These are phyloP conservation scores for Leptinotarsa peninsularis DNA, from an alignment of 2,888 invertebrate species.

Conservation along the genomic window DNA sequence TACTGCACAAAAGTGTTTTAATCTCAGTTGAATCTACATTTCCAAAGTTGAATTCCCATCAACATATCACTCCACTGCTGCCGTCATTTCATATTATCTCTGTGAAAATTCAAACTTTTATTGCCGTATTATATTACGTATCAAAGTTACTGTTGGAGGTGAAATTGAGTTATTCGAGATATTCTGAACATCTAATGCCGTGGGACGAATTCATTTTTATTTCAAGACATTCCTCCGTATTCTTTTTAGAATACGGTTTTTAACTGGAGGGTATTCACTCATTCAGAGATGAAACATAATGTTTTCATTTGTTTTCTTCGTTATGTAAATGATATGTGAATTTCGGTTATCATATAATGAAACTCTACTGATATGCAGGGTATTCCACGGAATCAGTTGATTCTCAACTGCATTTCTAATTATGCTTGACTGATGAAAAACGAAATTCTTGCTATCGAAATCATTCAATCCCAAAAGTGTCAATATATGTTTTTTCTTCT, in stretches of 20 bases:
- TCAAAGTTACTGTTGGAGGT: conserved; percentile 21
- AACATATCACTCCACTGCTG: background rate
- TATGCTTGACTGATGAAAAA: too few species aligned
- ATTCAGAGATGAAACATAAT: background rate
- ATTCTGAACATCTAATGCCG: conserved; percentile 29
- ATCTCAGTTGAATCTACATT: background rate
- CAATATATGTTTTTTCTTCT: too few species aligned
- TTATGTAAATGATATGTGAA: background rate
- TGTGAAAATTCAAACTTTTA: conserved; percentile 22
- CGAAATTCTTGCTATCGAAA: too few species aligned
- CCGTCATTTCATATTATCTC: conserved; percentile 9
- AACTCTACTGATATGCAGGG: too few species aligned
- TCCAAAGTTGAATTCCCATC: background rate
- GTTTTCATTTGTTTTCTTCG: background rate
- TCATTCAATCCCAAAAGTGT: too few species aligned
- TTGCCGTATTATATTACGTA: conserved; percentile 25
- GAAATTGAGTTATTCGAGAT: conserved; percentile 30
- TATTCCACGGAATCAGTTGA: too few species aligned
- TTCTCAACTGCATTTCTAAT: too few species aligned
- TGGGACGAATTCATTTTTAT: conserved; percentile 28
- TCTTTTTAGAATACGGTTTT: conserved; percentile 13
- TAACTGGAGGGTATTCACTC: conserved; percentile 12
- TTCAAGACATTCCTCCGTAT: conserved; percentile 15
- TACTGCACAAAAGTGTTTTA: background rate
- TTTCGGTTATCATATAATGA: background rate